Conservation (phyloP, 1,140 invertebrate genomes). For the Drosophila serrata region DNA sequence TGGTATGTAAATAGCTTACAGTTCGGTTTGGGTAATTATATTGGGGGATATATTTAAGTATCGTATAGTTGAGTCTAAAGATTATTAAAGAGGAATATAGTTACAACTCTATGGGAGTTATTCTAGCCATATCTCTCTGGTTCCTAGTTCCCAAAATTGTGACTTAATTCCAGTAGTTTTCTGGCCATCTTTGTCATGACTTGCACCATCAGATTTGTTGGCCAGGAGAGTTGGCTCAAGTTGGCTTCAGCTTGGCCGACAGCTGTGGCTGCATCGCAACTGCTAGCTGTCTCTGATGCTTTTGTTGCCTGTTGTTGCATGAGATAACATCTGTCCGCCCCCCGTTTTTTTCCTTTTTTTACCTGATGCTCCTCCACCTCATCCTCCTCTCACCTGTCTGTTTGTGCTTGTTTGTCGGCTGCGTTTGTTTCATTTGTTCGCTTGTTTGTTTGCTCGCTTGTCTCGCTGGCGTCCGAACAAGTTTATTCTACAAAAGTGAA, state of each 20-base stretch:
- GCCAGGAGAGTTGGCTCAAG: not conserved
- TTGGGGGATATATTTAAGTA: too few species aligned
- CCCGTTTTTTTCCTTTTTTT: not conserved
- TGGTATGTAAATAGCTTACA: slow-evolving; percentile 24
- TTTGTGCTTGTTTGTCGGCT: slow-evolving; percentile 43
- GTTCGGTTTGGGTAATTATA: slow-evolving; percentile 4
- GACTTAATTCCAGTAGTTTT: slow-evolving; percentile 8
- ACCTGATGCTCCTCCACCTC: not conserved
- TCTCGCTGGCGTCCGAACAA: slow-evolving; percentile 58
- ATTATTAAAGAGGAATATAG: too few species aligned
- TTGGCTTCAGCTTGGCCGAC: slow-evolving; percentile 44
- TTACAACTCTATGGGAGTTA: not conserved
- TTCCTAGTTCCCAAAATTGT: not conserved
- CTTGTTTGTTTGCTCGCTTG: slow-evolving; percentile 38
- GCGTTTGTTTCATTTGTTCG: slow-evolving; percentile 30
- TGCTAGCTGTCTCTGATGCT: slow-evolving; percentile 21
- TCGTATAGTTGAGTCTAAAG: too few species aligned
- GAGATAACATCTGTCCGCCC: slow-evolving; percentile 68
- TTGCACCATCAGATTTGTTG: slow-evolving; percentile 31
- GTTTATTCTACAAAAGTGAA: slow-evolving; percentile 83
- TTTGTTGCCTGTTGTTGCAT: slow-evolving; percentile 56
- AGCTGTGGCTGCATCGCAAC: slow-evolving; percentile 61
- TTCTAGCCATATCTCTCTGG: not conserved
- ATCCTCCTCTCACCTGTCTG: slow-evolving; percentile 16
- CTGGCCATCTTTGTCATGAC: slow-evolving; percentile 51